Base-by-base conservation (phyloP, 2,113 vertebrate species). In the Hippocampus barbouri region DNA sequence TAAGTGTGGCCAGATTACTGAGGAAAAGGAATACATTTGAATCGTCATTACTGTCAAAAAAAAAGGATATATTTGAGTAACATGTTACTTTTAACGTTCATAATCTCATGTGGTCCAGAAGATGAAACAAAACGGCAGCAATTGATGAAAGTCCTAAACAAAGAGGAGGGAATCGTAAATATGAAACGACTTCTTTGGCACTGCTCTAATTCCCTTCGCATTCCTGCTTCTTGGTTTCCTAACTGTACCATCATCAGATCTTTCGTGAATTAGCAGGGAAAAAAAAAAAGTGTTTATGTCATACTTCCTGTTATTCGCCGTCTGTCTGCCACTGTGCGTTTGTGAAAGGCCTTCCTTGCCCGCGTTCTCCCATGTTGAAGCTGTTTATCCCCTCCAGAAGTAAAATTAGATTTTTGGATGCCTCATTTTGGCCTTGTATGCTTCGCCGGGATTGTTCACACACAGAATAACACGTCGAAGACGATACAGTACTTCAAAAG, bases 131-230 rank as follows among this genome's bases (percentile, higher is more conserved):
- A 0, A 30, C 20, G 25, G 61, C 25, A 43, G n/a, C 30, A 0
- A 11, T 53, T 34, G 60, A 53, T n/a, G 1, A 41, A 47, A 25
- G 70, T 70, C 77, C 87, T 87, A 86, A 88, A 87, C 81, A 85
- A 56, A 72, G 72, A 54, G 40, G 61, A 82, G 65, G 78, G 64
- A 59, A 38, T 51, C 72, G 74, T 87, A 89, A 89, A 88, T 89
- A 89, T 91, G 20, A 21, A 53, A 21, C 14, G 4, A 45, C 8
- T 83, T 87, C 81, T 85, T 78, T 73, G 45, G 80, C 47, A 49
- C 53, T 21, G 45, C 71, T 43, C 54, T 49, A 54, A 4, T 71
- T 74, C 71, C 66, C 69, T 47, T 34, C 30, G 34, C 63, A 66
- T 66, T 34, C 62, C 23, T 47, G 25, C 25, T 4, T 3, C 6